phyloP scores from a whole-genome alignment of 2,113 vertebrate species.

The Setophaga petechia region DNA sequence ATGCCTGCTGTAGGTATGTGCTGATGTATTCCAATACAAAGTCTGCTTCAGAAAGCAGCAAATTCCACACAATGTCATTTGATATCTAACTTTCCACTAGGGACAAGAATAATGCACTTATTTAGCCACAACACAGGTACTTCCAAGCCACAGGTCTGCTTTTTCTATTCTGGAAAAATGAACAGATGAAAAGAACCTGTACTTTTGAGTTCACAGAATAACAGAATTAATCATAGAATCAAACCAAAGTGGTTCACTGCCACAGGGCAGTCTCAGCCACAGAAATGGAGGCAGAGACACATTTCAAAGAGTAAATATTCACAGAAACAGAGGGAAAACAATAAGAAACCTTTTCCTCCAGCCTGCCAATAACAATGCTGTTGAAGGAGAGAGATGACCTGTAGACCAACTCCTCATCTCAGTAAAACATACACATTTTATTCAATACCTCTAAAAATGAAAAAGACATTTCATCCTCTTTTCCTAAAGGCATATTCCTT shows the following conservation, averaged over 20 bases:
- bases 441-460: background rate
- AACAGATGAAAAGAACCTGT: background rate
- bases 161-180: background rate
- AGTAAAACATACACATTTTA: background rate
- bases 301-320: slow-evolving; percentile 14
- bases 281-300: background rate
- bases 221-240: background rate
- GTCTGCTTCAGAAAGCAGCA: background rate
- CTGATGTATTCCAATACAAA: background rate
- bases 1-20: background rate
- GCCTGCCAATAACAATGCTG: background rate
- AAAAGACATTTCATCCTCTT: background rate
- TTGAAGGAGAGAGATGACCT: background rate
- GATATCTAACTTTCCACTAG: background rate
- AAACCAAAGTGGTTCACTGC: background rate
- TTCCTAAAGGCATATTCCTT: slow-evolving; percentile 18
- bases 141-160: background rate
- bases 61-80: background rate
- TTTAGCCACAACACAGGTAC: background rate
- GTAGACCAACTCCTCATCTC: background rate
- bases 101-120: background rate
- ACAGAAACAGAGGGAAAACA: background rate
- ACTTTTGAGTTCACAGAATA: background rate
- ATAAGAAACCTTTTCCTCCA: background rate
- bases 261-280: background rate